Evolutionary conservation across 2,888 invertebrate genomes (phyloP), one percentile per base, ranked within the genome.

Genomic region (Aspidiotus rigidus): DNA sequence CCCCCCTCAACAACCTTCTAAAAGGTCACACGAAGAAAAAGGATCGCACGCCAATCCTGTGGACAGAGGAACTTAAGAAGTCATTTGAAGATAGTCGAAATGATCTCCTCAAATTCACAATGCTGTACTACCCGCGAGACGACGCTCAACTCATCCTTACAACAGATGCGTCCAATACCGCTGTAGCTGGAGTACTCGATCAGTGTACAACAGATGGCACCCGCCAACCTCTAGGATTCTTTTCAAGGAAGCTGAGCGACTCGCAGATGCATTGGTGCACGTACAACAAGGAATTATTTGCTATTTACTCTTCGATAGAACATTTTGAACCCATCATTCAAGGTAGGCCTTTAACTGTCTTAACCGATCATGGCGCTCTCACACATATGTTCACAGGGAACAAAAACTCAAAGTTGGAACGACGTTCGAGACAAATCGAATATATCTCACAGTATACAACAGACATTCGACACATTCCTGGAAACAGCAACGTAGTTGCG

Each of bases 381-480:
- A 39, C 13, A 0, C 59, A 49, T 44, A 59, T 70, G 15, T 71
- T 71, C 17, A 11, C n/a, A 0, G 10, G 49, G 10, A 69, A 60
- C 11, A 0, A 11, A 0, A 28, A 55, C 10, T 53, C 54, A 5
- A 7, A 41, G 15, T 8, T 61, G 7, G 61, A 61, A 15, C 40
- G 61, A 8, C 40, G n/a, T 11, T 15, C 61, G 15, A 40, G 61
- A n/a, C n/a, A n/a, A n/a, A n/a, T n/a, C n/a, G n/a, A n/a, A n/a
- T n/a, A n/a, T n/a, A n/a, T n/a, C n/a, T 7, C 42, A 40, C 72
- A 72, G 41, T 72, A 57, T 60, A 16, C 69, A 11, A 62, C 63
- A 7, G 17, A 54, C 6, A 63, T 72, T 39, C 13, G 60, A 13
- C 69, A 72, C 49, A 1, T 62, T 0, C 13, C 54, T 7, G 71